Percentiles rank a stretch among this genome's conserved stretches.
Conservation (phyloP, 2,797 vertebrate genomes). For the Characodon lateralis region DNA sequence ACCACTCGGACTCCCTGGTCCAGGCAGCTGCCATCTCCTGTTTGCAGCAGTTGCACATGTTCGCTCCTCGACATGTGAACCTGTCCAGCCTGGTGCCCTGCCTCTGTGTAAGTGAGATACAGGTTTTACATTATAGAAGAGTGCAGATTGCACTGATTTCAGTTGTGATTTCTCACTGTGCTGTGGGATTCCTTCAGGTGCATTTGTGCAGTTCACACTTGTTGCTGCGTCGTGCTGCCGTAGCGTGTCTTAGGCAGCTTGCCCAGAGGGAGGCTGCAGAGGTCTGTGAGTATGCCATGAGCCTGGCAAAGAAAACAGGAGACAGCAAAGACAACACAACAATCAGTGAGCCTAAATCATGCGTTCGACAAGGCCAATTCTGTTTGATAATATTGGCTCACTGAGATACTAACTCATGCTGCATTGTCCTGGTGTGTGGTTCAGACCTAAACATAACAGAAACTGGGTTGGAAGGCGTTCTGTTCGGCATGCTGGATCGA, state of each 20-base stretch:
- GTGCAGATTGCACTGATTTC: neutral
- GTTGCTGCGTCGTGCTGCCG: constrained; percentile 92
- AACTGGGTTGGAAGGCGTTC: constrained; percentile 94
- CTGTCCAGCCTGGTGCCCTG: constrained; percentile 96
- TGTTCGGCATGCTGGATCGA: constrained; percentile 97
- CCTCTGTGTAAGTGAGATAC: constrained; percentile 94
- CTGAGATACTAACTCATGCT: constrained; percentile 1
- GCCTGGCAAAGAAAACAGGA: constrained; percentile 88
- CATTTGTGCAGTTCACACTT: constrained; percentile 98
- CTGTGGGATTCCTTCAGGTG: constrained; percentile 78
- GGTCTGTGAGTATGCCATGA: constrained; percentile 98
- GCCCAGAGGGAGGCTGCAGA: constrained; percentile 96
- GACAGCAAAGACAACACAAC: constrained; percentile 86
- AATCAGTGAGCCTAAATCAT: constrained; percentile 82
- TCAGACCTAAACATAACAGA: constrained; percentile 94
- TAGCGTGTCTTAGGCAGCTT: constrained; percentile 95
- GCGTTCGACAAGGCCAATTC: constrained; percentile 3
- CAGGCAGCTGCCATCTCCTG: constrained; percentile 98
- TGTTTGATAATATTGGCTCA: neutral
- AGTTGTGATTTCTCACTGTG: neutral
- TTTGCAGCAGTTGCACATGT: constrained; percentile 99
- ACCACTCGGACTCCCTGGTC: constrained; percentile 96
- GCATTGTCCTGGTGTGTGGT: constrained; percentile 8
- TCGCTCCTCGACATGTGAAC: constrained; percentile 97
- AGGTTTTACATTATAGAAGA: neutral